Evolutionary conservation across 2,113 vertebrate genomes (phyloP), one percentile per base, ranked within the genome.

Genomic region (Lophius piscatorius): DNA sequence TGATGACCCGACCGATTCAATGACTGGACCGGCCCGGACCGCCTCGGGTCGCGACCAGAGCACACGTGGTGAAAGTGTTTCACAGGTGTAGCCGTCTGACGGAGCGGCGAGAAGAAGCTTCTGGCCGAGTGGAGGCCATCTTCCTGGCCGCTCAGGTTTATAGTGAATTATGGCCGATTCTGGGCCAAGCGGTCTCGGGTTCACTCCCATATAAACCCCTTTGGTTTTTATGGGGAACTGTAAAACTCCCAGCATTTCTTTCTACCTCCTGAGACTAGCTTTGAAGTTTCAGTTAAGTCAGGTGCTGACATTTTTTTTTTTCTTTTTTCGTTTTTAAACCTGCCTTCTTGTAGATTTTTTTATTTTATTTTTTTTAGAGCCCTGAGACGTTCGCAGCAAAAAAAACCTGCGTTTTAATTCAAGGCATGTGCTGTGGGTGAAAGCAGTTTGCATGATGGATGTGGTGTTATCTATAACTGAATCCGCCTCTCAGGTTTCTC

Each of bases 241-340:
- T 91, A 90, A 91, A 91, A 88, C 86, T 89, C 83, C 61, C 66
- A 57, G 40, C 68, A 79, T 64, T 90, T 87, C 88, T 80, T 57
- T 54, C 58, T 80, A 65, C 78, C 78, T 81, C 84, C 50, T 61
- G 69, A 65, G 83, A 86, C 75, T 23, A 17, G 63, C 89, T 91
- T 91, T 92, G 90, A 91, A 90, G 90, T 90, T 85, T 67, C 28
- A 74, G 85, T 90, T 86, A 89, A 74, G 85, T 91, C 87, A 89
- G 85, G 86, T 88, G 87, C 84, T 87, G 70, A 82, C 70, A 74
- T 76, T 86, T 84, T 77, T 74, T 34, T 33, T 21, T 40, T 40
- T 21, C 20, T 68, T 50, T 63, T 45, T 74, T 28, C 11, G 8
- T 31, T 31, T 31, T 10, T 10, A 41, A 70, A 77, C 80, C 73